A percentile compares a stretch with the other conserved stretches of the same genome.
Conservation (phyloP, 2,888 invertebrate species). For the Copidosoma aretas region DNA sequence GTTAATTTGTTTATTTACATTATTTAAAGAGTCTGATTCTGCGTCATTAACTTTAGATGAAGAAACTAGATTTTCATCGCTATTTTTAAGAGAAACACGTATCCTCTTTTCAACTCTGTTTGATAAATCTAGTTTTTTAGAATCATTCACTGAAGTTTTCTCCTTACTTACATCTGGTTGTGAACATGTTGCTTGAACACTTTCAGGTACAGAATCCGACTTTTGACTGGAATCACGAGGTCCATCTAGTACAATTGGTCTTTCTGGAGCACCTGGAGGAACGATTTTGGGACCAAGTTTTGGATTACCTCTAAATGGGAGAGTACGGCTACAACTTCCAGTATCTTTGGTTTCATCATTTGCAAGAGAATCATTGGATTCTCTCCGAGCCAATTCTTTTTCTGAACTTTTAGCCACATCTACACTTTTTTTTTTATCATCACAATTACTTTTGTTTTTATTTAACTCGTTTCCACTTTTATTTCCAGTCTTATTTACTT, state of each 20-base stretch:
- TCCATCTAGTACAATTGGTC: neutral
- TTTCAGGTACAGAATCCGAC: neutral
- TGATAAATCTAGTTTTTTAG: neutral
- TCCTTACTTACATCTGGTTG: no score
- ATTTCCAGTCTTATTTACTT: neutral
- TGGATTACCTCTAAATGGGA: constrained; percentile 30
- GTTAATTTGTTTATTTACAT: constrained; percentile 2
- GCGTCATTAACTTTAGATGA: constrained; percentile 12
- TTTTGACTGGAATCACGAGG: constrained; percentile 4
- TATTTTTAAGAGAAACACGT: constrained; percentile 10
- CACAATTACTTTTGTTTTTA: constrained; percentile 2
- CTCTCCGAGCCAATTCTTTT: constrained; percentile 10
- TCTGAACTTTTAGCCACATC: constrained; percentile 6
- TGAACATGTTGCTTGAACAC: neutral
- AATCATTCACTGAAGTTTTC: neutral
- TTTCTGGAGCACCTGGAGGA: neutral
- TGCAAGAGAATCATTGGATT: constrained; percentile 10
- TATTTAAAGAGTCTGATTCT: neutral
- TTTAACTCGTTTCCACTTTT: neutral
- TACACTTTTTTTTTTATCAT: neutral
- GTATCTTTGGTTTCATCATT: constrained; percentile 32
- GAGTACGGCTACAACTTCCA: constrained; percentile 26
- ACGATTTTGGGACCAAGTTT: constrained; percentile 6
- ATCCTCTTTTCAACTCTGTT: neutral
- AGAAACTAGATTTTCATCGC: constrained; percentile 1